These are phyloP conservation scores for Serrognathus titanus DNA, from an alignment of 2,888 invertebrate genomes.

Conservation along the genomic window DNA sequence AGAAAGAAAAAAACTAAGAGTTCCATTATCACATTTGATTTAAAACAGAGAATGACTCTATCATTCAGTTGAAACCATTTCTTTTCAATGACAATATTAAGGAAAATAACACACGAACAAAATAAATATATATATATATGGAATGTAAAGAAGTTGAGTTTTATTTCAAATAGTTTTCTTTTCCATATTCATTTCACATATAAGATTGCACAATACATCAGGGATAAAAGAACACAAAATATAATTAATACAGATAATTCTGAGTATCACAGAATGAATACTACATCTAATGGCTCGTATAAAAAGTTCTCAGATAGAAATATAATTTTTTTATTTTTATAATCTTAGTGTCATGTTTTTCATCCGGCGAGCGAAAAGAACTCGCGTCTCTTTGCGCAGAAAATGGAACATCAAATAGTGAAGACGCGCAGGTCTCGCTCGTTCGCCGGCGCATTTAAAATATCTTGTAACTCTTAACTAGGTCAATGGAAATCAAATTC, in stretches of 20 bases:
- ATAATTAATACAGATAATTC: slow-evolving; percentile 41
- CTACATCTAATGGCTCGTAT: slow-evolving; percentile 51
- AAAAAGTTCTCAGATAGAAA: slow-evolving; percentile 46
- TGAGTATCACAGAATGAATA: slow-evolving; percentile 52
- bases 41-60: no score
- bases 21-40: no score
- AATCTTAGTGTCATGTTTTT: slow-evolving; percentile 15
- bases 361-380: background rate
- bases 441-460: background rate
- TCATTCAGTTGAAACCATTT: no score
- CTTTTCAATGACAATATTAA: no score
- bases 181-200: no score
- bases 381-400: background rate
- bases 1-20: no score
- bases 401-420: no score
- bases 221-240: slow-evolving; percentile 5
- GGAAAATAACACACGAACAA: no score
- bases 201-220: background rate
- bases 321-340: slow-evolving; percentile 32
- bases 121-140: no score
- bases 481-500: background rate
- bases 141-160: no score
- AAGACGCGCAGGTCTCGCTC: background rate
- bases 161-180: no score
- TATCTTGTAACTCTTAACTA: slow-evolving; percentile 7